Evolutionary conservation across 2,797 vertebrate genomes (phyloP).

Genomic region (Galago senegalensis): DNA sequence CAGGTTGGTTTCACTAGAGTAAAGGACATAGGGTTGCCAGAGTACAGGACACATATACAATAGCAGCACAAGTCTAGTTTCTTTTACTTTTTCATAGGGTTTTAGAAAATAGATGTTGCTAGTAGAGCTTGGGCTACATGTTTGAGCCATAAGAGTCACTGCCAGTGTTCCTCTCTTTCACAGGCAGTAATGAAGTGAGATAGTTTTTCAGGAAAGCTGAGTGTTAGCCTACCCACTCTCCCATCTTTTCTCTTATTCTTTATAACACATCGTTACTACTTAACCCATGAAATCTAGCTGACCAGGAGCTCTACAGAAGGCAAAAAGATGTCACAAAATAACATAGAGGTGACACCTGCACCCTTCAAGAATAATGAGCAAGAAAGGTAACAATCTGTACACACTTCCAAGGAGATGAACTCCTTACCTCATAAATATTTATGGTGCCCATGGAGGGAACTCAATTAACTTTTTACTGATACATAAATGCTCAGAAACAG

Average conservation of each 20-base stretch:
- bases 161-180: background rate
- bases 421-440: background rate
- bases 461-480: constrained; percentile 14
- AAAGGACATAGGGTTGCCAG: constrained; percentile 88
- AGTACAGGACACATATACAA: background rate
- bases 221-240: background rate
- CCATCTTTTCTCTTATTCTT: background rate
- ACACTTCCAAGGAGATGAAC: background rate
- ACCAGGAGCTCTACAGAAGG: constrained; percentile 6
- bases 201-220: background rate
- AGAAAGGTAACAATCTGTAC: background rate
- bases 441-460: background rate
- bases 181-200: background rate
- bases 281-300: background rate
- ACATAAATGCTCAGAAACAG: background rate
- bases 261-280: background rate
- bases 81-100: background rate
- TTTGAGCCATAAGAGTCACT: background rate
- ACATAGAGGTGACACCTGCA: background rate
- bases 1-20: constrained; percentile 96
- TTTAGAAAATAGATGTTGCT: constrained; percentile 57
- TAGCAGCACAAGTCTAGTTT: background rate
- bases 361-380: constrained; percentile 34
- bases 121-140: background rate
- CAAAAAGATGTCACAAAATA: constrained; percentile 10